Base-by-base conservation (phyloP, 2,888 invertebrate species). In the Drosophila neonasuta region DNA sequence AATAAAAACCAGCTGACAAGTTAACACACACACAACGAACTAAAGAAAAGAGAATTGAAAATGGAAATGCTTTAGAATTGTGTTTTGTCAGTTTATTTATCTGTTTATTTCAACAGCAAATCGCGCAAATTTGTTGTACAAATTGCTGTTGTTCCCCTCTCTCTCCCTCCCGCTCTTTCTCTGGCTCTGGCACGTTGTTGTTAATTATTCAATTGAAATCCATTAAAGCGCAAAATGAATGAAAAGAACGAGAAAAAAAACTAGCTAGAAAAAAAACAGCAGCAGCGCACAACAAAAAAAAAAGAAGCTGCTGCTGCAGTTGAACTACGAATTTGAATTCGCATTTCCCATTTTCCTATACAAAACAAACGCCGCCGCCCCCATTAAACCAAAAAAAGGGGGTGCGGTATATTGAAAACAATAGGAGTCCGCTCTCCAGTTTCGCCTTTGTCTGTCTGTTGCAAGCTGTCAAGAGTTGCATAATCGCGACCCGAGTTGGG, bases 191-290 rank as follows among this genome's bases (percentile, higher is more conserved):
- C 85, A 70, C 72, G 54, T 74, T 72, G 79, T 72, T 85, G 85
- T 88, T 88, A 88, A 88, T 88, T 88, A 88, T 88, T 88, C 88
- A 88, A 88, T 88, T 88, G 89, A 89, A 81, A 80, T 86, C 82
- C 77, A 88, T 88, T 88, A 87, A 79, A 77, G 83, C 67, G 51
- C 49, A 57, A 49, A 60, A 58, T 68, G 60, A 64, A 76, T 56
- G 67, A 32, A 62, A 70, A 29, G 48, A 62, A 51, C 55, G 56
- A 63, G 51, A 20, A 48, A 57, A 57, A 57, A 49, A 49, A 41
- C 50, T 48, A 50, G n/a, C n/a, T 24, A 24, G n/a, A n/a, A 11
- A 55, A 17, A 42, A 36, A 51, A n/a, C n/a, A 42, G 10, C 64
- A 36, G 36, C 36, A 32, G 32, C 32, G 32, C 41, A 30, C 59